Evolutionary conservation across 2,797 vertebrate species (phyloP).

Genomic region (Mus minutoides): DNA sequence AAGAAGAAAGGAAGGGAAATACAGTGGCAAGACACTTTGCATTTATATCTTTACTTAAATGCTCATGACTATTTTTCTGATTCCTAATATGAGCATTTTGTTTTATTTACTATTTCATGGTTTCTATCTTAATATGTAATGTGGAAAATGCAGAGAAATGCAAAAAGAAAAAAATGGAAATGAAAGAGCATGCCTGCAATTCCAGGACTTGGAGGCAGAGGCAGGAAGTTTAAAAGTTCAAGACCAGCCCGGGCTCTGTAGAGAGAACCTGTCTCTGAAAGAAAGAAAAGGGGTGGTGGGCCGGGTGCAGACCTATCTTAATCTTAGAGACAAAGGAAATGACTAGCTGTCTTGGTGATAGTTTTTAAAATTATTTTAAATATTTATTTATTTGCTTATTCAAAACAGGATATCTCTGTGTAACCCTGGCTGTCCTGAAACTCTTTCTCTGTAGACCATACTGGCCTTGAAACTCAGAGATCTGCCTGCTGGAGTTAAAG

Average conservation of each 20-base stretch:
- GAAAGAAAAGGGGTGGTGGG: background rate
- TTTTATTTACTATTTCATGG: conserved; percentile 4
- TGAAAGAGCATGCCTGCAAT: background rate
- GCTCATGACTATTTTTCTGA: background rate
- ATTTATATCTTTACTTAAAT: background rate
- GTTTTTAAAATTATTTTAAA: background rate
- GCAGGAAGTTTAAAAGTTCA: background rate
- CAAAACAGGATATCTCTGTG: too few species aligned
- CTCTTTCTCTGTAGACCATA: background rate
- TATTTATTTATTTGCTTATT: too few species aligned
- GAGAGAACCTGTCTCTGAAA: background rate
- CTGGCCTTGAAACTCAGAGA: background rate
- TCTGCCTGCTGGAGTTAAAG: background rate
- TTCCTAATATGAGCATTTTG: background rate
- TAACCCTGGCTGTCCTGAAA: too few species aligned
- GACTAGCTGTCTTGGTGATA: conserved; percentile 5
- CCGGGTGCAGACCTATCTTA: background rate
- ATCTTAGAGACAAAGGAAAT: background rate
- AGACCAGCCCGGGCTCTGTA: background rate
- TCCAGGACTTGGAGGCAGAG: background rate
- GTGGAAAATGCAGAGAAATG: conserved; percentile 18
- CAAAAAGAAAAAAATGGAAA: background rate
- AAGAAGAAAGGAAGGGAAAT: background rate
- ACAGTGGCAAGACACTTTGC: background rate
- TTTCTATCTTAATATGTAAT: background rate